Evolutionary conservation across 2,888 invertebrate genomes (phyloP).

Genomic region (Ceraclea dissimilis): DNA sequence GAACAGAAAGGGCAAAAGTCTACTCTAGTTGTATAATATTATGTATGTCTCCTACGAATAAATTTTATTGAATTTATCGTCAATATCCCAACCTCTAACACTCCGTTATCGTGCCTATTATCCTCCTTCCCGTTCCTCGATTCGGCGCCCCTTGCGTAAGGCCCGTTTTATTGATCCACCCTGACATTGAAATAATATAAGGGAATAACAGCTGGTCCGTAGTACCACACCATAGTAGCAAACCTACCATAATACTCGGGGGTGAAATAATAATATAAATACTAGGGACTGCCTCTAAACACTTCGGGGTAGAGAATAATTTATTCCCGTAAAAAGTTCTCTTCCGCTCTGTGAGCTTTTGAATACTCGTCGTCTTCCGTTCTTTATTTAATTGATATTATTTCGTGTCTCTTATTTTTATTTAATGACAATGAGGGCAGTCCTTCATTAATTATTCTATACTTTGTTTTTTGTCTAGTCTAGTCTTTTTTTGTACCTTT

Average conservation of each 20-base stretch:
- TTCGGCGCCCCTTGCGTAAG: conserved; percentile 11
- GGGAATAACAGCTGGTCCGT: conserved; percentile 46
- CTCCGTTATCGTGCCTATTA: background rate
- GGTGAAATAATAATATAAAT: background rate
- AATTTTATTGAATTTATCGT: conserved; percentile 2
- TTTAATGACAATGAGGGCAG: too few species aligned
- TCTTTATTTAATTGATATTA: too few species aligned
- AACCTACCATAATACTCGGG: too few species aligned
- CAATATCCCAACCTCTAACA: background rate
- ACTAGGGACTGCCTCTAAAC: background rate
- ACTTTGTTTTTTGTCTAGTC: too few species aligned
- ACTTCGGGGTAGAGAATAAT: background rate
- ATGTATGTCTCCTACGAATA: background rate
- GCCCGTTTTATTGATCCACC: conserved; percentile 43
- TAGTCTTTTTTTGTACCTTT: too few species aligned
- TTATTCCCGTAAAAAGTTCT: background rate
- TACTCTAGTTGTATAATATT: too few species aligned
- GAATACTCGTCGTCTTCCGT: too few species aligned
- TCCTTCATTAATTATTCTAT: too few species aligned
- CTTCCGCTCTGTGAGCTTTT: background rate
- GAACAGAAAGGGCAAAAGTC: too few species aligned
- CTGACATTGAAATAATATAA: conserved; percentile 47
- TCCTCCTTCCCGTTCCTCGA: background rate
- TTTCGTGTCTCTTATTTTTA: too few species aligned
- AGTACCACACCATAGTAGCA: conserved; percentile 26